Conservation (phyloP, 2,113 vertebrate genomes). For the Alligator mississippiensis region DNA sequence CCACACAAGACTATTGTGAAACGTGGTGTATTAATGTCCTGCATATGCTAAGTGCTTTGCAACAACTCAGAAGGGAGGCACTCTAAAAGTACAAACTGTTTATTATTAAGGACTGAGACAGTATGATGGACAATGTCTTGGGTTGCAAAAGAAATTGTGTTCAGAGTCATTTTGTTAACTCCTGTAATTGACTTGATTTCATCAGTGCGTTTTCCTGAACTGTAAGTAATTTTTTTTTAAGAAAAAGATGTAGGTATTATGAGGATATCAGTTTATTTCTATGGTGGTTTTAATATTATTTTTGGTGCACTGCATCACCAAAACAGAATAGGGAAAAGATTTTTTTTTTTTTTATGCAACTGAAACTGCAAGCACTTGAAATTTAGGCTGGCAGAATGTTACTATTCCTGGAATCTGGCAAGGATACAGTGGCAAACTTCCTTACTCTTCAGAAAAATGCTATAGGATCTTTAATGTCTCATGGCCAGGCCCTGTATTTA, state of each 20-base stretch:
- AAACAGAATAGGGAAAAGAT: not conserved
- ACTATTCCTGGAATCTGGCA: not conserved
- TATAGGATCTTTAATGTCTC: not conserved
- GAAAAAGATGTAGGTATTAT: not conserved
- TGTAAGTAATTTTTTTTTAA: not conserved
- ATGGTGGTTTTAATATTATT: slow-evolving; percentile 24
- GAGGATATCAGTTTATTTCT: not conserved
- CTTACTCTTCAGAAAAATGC: slow-evolving; percentile 6
- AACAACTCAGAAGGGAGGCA: not conserved
- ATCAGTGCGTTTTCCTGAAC: not conserved
- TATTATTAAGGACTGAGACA: not conserved
- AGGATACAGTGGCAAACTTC: not conserved
- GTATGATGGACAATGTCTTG: not conserved
- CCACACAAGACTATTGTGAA: slow-evolving; percentile 39
- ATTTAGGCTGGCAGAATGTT: slow-evolving; percentile 4
- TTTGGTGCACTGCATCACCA: slow-evolving; percentile 5
- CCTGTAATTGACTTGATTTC: not conserved
- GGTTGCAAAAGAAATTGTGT: not conserved
- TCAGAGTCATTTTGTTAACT: not conserved
- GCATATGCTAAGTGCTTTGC: not conserved
- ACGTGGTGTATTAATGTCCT: not conserved
- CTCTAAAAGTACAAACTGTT: not conserved
- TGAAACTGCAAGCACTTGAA: slow-evolving; percentile 4
- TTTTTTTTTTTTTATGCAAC: slow-evolving; percentile 38
- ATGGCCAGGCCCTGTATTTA: not conserved